phyloP scores from a whole-genome alignment of 2,888 invertebrate species.

The Nomada goodeniana region DNA sequence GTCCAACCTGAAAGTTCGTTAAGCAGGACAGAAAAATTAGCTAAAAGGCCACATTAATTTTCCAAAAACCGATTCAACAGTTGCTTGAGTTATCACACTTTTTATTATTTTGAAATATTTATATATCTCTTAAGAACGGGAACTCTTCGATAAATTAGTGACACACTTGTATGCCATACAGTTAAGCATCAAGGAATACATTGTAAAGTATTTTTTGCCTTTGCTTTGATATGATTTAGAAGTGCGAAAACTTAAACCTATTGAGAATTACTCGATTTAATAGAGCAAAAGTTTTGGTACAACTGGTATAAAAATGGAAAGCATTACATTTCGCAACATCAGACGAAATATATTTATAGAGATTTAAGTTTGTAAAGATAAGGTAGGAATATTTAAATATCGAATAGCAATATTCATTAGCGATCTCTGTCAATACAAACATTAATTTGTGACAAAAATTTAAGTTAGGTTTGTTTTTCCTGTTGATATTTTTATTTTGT shows the following conservation, averaged over 20 bases:
- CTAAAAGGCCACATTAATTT: conserved; percentile 81
- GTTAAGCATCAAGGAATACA: conserved; percentile 16
- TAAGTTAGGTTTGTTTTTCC: conserved; percentile 37
- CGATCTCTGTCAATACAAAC: conserved; percentile 13
- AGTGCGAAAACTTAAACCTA: conserved; percentile 14
- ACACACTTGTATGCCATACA: conserved; percentile 29
- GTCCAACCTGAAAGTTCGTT: conserved; percentile 78
- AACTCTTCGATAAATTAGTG: conserved; percentile 26
- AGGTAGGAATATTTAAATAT: conserved; percentile 29
- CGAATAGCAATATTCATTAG: conserved; percentile 26
- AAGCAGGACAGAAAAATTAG: conserved; percentile 75
- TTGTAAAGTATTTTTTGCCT: conserved; percentile 18
- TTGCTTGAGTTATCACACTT: conserved; percentile 22
- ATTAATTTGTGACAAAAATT: conserved; percentile 12
- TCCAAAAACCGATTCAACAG: conserved; percentile 17
- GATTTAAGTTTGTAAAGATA: conserved; percentile 34
- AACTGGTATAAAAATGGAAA: conserved; percentile 36
- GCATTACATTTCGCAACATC: conserved; percentile 16
- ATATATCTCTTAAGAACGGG: conserved; percentile 27
- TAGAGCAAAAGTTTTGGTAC: conserved; percentile 28
- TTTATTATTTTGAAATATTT: conserved; percentile 42
- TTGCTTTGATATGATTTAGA: conserved; percentile 28
- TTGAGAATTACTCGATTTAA: neutral
- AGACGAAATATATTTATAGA: conserved; percentile 32
- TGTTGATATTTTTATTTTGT: conserved; percentile 40